Evolutionary conservation across 1,140 invertebrate species (phyloP), one percentile per base, ranked within the genome.

Genomic region (Atta cephalotes): DNA sequence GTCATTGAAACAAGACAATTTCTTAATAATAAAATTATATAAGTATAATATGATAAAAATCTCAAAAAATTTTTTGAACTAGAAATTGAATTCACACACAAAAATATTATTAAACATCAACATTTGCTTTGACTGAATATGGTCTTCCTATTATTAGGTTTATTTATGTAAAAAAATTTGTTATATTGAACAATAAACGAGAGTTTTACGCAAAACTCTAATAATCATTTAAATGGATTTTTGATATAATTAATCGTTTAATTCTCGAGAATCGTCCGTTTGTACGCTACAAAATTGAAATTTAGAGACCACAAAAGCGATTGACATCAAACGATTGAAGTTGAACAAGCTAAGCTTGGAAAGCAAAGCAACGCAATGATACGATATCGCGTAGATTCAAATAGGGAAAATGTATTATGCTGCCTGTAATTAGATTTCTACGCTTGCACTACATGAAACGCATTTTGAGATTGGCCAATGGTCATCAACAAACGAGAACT

Each of bases 391-490:
- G 51, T 81, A 49, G 18, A 58, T n/a, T 28, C 35, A 18, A 72
- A 56, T 28, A 45, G 12, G 35, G 49, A 60, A 71, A 45, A 49
- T 71, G 53, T 35, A 82, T 82, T 82, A 82, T 31, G 25, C n/a
- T 18, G 6, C 16, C 18, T 39, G 18, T 82, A 82, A 82, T 82
- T 82, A 74, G 16, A 16, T 82, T 74, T 72, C 18, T 71, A 70
- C 39, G 28, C 31, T 81, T 28, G 21, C 14, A 25, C 45, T 18
- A 4, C 35, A 56, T 65, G 16, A 45, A 63, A 65, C 49, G 45
- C 14, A 72, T 78, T 82, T 82, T 28, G 53, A 74, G 53, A 72
- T n/a, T 49, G 79, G 28, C 35, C 53, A 72, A 25, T 4, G 21
- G 16, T 31, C 9, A 21, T 39, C 9, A 21, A 3, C 12, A 45